Conservation (phyloP, 2,797 vertebrate species). For the Mus caroli region DNA sequence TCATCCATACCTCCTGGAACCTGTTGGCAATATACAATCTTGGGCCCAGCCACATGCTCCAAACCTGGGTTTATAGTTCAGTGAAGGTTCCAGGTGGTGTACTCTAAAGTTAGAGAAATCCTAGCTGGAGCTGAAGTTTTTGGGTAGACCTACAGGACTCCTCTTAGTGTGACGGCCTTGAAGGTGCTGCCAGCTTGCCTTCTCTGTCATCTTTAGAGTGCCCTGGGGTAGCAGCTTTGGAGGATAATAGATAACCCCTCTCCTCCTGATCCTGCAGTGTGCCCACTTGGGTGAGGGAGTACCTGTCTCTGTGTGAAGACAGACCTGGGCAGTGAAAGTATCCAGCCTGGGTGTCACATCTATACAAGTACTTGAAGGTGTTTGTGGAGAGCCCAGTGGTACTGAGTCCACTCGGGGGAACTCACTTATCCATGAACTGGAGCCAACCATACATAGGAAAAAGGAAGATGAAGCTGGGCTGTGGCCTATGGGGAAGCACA, state of each 20-base stretch:
- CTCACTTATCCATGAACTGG: fast-evolving
- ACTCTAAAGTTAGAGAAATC: background rate
- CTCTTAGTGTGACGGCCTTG: fast-evolving
- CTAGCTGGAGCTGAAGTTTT: background rate
- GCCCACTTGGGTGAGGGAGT: background rate
- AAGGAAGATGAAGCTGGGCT: background rate
- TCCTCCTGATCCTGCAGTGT: background rate
- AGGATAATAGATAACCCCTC: background rate
- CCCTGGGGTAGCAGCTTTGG: background rate
- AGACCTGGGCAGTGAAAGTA: background rate
- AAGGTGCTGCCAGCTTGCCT: background rate
- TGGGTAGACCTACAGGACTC: background rate
- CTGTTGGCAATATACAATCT: no score
- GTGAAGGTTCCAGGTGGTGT: no score
- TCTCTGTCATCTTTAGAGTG: background rate
- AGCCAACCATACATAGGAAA: background rate
- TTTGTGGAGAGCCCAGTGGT: background rate
- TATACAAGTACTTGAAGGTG: background rate
- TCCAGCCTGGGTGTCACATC: background rate
- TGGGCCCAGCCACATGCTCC: background rate
- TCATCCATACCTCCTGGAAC: background rate
- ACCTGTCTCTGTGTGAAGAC: background rate
- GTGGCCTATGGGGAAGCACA: background rate
- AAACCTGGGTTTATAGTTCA: background rate
- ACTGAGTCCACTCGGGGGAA: fast-evolving